Percentiles rank a stretch among this genome's conserved stretches.
These are phyloP conservation scores for Hymenochirus boettgeri DNA, from an alignment of 2,113 vertebrate genomes.

Conservation along the genomic window DNA sequence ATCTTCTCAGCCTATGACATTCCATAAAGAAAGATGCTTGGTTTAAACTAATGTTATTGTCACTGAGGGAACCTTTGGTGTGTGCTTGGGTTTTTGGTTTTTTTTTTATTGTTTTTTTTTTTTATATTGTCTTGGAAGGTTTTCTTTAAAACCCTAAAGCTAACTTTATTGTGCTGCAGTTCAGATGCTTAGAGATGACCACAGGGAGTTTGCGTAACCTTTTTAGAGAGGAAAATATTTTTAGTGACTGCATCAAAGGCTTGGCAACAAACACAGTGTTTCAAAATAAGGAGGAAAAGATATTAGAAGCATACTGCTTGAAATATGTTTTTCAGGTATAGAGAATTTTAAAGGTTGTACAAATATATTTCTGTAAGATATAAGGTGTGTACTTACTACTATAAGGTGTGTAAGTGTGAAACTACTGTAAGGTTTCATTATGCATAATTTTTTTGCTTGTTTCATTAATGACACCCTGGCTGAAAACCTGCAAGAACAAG, in stretches of 20 bases:
- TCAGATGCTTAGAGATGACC: slow-evolving; percentile 33
- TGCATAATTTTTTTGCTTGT: no score
- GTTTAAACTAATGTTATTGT: slow-evolving; percentile 3
- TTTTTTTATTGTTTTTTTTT: background rate
- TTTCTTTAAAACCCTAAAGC: slow-evolving; percentile 49
- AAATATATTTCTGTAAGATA: no score
- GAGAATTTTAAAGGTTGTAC: no score
- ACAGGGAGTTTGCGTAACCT: slow-evolving; percentile 40
- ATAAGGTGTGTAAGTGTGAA: no score
- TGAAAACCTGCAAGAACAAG: no score
- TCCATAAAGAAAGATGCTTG: background rate
- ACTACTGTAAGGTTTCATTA: no score
- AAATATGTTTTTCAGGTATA: slow-evolving; percentile 14
- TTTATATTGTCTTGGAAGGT: slow-evolving; percentile 48
- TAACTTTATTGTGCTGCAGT: slow-evolving; percentile 43
- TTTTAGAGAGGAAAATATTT: slow-evolving; percentile 36
- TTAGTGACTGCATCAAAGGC: slow-evolving; percentile 33
- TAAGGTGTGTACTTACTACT: no score
- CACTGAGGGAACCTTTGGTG: background rate
- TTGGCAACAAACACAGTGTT: slow-evolving; percentile 31
- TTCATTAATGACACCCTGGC: no score
- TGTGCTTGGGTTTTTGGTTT: background rate
- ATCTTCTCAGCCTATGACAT: background rate
- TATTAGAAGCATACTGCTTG: slow-evolving; percentile 30
- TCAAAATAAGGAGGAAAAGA: slow-evolving; percentile 34